Percentiles rank a stretch among this genome's conserved stretches.
Conservation (phyloP, 2,888 invertebrate species). For the Choreutis nemorana region DNA sequence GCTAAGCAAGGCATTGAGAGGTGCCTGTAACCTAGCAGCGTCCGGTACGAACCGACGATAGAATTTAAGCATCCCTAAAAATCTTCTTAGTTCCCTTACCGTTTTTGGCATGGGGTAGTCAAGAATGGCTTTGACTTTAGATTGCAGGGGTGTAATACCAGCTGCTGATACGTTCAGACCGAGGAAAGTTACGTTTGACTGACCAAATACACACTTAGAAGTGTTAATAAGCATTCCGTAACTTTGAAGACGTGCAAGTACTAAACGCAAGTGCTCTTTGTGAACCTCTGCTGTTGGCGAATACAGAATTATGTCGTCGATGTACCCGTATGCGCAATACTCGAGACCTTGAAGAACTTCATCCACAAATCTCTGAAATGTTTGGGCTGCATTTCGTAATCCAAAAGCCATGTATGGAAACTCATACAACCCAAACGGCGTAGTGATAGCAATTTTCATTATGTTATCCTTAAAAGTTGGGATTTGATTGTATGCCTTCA, state of each 20-base stretch:
- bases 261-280: constrained; percentile 4
- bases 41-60: constrained; percentile 6
- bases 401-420: too few relatives aligned
- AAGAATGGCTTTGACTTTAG: constrained; percentile 5
- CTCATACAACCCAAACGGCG: too few relatives aligned
- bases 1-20: constrained; percentile 4
- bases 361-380: constrained; percentile 27
- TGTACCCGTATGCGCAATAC: constrained; percentile 3
- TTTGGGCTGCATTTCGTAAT: constrained; percentile 28
- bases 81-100: too few relatives aligned
- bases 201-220: constrained; percentile 7
- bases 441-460: too few relatives aligned
- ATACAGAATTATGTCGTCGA: constrained; percentile 7
- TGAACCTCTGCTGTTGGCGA: constrained; percentile 4
- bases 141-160: constrained; percentile 3
- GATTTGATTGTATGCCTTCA: too few relatives aligned
- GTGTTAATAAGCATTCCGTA: constrained; percentile 7
- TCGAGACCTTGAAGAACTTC: constrained; percentile 7
- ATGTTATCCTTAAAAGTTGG: too few relatives aligned
- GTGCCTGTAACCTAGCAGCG: constrained; percentile 5
- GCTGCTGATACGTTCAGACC: constrained; percentile 5
- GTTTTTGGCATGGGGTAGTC: too few relatives aligned
- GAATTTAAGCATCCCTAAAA: constrained; percentile 8
- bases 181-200: constrained; percentile 7
- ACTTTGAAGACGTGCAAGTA: constrained; percentile 4